Evolutionary conservation across 2,113 vertebrate genomes (phyloP).

Genomic region (Halcyon senegalensis): DNA sequence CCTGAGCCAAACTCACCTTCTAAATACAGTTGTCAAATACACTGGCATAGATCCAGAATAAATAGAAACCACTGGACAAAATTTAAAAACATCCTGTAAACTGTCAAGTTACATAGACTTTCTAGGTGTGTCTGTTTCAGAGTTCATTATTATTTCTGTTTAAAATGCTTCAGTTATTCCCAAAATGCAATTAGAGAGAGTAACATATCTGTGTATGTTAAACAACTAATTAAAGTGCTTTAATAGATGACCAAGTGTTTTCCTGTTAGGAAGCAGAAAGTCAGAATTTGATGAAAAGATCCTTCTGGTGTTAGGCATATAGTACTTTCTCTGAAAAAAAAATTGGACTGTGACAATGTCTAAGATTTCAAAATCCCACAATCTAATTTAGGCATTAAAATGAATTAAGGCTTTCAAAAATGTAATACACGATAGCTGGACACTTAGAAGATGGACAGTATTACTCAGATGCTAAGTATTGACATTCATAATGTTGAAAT

Average conservation of each 20-base stretch:
- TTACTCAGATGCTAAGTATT: background rate
- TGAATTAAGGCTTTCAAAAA: background rate
- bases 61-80: background rate
- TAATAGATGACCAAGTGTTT: background rate
- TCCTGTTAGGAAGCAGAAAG: background rate
- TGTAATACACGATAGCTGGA: background rate
- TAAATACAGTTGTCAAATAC: background rate
- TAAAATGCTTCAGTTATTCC: background rate
- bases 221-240: background rate
- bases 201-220: background rate
- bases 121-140: background rate
- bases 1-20: background rate
- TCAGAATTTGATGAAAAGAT: background rate
- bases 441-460: background rate
- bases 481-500: background rate
- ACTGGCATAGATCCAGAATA: background rate
- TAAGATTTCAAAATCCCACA: background rate
- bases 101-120: background rate
- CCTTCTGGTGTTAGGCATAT: background rate
- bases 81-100: background rate
- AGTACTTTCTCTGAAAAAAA: background rate
- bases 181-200: background rate
- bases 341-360: background rate
- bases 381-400: background rate
- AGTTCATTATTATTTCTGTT: background rate